Base-by-base conservation (phyloP, 2,888 invertebrate genomes). In the Scaptomyza caliginosa region DNA sequence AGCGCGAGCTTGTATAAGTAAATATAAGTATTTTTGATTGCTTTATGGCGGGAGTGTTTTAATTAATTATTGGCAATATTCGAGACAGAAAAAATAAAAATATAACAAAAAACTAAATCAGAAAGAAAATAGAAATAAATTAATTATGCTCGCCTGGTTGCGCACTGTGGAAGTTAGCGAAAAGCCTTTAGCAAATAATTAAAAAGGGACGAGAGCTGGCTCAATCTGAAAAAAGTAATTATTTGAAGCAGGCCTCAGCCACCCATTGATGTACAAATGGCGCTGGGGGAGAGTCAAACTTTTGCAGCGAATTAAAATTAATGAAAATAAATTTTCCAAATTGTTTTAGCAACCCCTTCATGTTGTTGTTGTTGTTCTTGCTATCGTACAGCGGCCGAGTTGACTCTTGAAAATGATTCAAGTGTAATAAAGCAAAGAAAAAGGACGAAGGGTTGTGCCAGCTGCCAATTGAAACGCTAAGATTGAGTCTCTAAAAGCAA, bases 291-390 rank as follows among this genome's bases (percentile, higher is more conserved):
- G 63, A 56, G 54, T 65, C 74, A 80, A 83, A 83, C 71, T 83
- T 81, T 83, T 78, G 63, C 82, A 82, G 60, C 79, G 83, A 85
- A 83, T 83, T 87, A 85, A 83, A 83, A 83, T 83, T 87, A 83
- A 83, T 82, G 85, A 86, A 86, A 85, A 88, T 86, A 88, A 75
- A 86, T 86, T 85, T 86, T 74, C 72, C 71, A 80, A 83, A 85
- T 83, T 85, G 77, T 88, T 86, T 85, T 73, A 58, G 46, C 81
- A 84, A 84, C 76, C 85, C 82, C 67, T 67, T 82, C 19, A 2
- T 39, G 10, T 57, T 52, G 19, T 23, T 50, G 17, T 43, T 48
- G 26, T 17, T 11, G 13, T 8, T 45, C n/a, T 43, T 46, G 16
- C 17, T 8, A 8, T n/a, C 19, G n/a, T 13, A 26, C 46, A 28